These are phyloP conservation scores for Muscicapa comitata DNA, from an alignment of 2,797 vertebrate genomes.

Conservation along the genomic window DNA sequence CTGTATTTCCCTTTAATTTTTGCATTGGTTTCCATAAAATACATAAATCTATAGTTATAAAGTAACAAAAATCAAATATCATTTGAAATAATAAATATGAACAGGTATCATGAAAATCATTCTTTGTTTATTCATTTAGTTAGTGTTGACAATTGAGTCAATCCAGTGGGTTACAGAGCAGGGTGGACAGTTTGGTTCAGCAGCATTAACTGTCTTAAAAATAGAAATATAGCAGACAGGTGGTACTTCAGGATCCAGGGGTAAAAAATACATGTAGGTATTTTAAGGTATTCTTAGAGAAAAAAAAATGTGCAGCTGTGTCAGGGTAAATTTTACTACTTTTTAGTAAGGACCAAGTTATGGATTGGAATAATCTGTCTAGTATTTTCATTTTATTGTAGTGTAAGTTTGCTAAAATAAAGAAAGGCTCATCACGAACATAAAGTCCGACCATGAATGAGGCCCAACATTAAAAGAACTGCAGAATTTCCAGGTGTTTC, in stretches of 20 bases:
- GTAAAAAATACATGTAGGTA: background rate
- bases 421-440: background rate
- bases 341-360: background rate
- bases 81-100: slow-evolving; percentile 15
- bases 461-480: background rate
- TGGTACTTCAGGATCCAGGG: background rate
- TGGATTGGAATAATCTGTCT: background rate
- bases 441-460: background rate
- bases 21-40: background rate
- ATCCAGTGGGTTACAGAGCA: background rate
- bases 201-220: background rate
- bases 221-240: background rate
- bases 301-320: accelerated
- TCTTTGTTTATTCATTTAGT: slow-evolving; percentile 28
- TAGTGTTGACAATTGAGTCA: background rate
- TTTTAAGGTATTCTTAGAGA: background rate
- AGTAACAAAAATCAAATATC: background rate
- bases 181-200: background rate
- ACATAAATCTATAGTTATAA: background rate
- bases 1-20: background rate
- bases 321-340: background rate
- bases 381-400: background rate
- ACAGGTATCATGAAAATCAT: background rate
- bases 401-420: background rate
- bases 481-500: background rate